These are phyloP conservation scores for Mesitornis unicolor DNA, from an alignment of 2,113 vertebrate genomes.

Conservation along the genomic window DNA sequence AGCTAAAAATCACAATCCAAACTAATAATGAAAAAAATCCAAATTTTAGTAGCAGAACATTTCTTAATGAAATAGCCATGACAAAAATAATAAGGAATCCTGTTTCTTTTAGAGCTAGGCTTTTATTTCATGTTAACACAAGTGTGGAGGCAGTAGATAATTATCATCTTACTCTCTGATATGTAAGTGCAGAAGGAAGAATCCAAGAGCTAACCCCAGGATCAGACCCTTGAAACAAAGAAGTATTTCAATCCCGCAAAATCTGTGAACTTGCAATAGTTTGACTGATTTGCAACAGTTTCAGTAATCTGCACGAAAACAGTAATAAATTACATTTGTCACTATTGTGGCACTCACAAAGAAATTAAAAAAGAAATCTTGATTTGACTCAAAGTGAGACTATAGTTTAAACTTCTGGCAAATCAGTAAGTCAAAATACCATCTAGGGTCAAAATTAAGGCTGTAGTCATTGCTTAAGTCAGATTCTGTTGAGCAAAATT, in stretches of 20 bases:
- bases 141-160: neutral
- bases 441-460: neutral
- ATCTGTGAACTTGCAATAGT: neutral
- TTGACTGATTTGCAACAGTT: neutral
- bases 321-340: neutral
- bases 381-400: neutral
- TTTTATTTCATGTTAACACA: neutral
- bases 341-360: neutral
- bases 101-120: neutral
- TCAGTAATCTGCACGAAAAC: neutral
- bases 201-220: too few species aligned
- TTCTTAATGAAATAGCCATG: neutral
- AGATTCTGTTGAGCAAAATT: neutral
- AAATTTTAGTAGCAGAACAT: neutral
- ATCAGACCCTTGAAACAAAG: neutral
- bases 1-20: neutral
- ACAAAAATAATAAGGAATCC: neutral
- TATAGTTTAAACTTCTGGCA: neutral
- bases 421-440: neutral
- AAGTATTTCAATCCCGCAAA: neutral
- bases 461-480: neutral
- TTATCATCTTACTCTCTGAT: neutral
- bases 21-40: neutral
- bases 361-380: neutral
- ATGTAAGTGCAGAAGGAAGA: neutral